Percentiles rank a stretch among this genome's conserved stretches.
phyloP scores from a whole-genome alignment of 2,888 invertebrate species.

The Nezara viridula region DNA sequence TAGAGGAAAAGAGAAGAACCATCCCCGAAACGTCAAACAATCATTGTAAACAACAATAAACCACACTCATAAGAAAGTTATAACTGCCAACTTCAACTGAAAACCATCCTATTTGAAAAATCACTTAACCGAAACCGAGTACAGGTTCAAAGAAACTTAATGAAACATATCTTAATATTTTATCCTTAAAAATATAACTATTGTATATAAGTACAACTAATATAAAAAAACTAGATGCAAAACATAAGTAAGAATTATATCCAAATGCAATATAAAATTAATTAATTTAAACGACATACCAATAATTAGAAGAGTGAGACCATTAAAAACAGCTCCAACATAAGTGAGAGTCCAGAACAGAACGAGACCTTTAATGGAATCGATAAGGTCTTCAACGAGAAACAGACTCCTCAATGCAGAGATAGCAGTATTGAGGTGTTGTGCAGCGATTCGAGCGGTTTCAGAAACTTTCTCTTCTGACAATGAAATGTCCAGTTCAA shows the following conservation, averaged over 20 bases:
- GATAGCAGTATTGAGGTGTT: constrained; percentile 86
- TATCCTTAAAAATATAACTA: too few relatives aligned
- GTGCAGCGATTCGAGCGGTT: constrained; percentile 87
- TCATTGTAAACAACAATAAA: too few relatives aligned
- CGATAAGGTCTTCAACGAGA: constrained; percentile 96
- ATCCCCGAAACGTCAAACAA: too few relatives aligned
- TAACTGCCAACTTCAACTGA: too few relatives aligned
- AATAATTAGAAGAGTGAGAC: constrained; percentile 97
- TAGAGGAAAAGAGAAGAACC: too few relatives aligned
- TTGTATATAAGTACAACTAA: too few relatives aligned
- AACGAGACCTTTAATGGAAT: constrained; percentile 95
- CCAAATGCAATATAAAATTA: background rate
- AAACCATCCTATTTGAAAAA: too few relatives aligned
- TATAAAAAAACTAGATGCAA: constrained; percentile 22
- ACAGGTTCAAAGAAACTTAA: too few relatives aligned
- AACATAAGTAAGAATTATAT: background rate
- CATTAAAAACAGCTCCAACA: constrained; percentile 98
- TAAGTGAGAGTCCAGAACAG: constrained; percentile 97
- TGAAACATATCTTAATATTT: too few relatives aligned
- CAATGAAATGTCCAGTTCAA: constrained; percentile 89
- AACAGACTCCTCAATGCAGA: constrained; percentile 92
- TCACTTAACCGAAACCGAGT: too few relatives aligned
- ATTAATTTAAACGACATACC: constrained; percentile 72
- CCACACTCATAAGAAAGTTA: too few relatives aligned
- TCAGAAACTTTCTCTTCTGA: constrained; percentile 93